phyloP scores from a whole-genome alignment of 92 coral and sea anemone species.

The Zoanthus gigantus region DNA sequence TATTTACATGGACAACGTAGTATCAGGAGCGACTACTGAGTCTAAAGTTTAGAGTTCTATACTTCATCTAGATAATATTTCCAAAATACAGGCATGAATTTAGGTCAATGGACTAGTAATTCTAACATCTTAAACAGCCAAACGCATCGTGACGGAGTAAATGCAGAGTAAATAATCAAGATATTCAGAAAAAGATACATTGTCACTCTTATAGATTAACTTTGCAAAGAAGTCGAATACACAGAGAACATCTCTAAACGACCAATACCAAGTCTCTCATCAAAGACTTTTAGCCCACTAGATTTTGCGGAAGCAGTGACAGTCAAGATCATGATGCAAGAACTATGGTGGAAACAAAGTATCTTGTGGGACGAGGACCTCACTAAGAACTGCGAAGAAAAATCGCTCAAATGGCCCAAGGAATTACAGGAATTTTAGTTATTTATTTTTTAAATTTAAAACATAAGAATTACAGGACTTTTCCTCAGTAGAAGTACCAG shows the following conservation, averaged over 20 bases:
- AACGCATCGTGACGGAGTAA: conserved; percentile 12
- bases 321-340: not conserved
- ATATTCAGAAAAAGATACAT: conserved; percentile 25
- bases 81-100: conserved; percentile 59
- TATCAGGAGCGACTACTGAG: conserved; percentile 35
- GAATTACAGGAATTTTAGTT: not conserved
- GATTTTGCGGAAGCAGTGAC: conserved; percentile 10
- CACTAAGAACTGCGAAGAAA: conserved; percentile 24
- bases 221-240: conserved; percentile 17
- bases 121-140: conserved; percentile 13
- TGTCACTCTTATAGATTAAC: conserved; percentile 44
- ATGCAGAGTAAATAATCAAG: conserved; percentile 36
- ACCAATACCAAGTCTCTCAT: conserved; percentile 22
- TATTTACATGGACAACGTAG: conserved; percentile 62
- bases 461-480: not conserved
- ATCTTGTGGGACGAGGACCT: conserved; percentile 46
- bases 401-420: not conserved
- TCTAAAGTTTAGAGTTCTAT: conserved; percentile 39
- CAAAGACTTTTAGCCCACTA: conserved; percentile 37
- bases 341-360: conserved; percentile 4
- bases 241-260: conserved; percentile 37
- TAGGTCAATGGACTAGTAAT: conserved; percentile 58
- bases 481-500: conserved; percentile 23
- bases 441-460: no score
- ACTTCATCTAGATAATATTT: conserved; percentile 35